Evolutionary conservation across 2,888 invertebrate genomes (phyloP), one percentile per base, ranked within the genome.

Genomic region (Celastrina argiolus): DNA sequence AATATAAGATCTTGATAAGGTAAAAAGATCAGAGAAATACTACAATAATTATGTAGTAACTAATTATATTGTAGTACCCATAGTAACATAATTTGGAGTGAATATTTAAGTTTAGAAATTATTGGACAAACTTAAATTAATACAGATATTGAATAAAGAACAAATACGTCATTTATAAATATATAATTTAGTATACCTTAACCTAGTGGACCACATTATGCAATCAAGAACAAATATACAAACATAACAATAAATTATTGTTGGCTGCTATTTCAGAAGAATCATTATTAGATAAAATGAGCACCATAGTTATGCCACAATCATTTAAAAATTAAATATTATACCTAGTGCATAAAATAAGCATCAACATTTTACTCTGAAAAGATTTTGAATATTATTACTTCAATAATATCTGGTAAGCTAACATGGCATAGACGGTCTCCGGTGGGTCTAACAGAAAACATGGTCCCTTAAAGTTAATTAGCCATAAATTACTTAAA

Each of bases 401-500:
- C 7, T 36, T 3, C 12, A 14, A 26, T 12, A 6, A 26, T 22
- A 26, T 45, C 16, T 16, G 42, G 42, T 42, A 18, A 7, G 31
- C 18, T 5, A 22, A 51, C 22, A 14, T 51, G 51, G 51, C 51
- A 22, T 26, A 51, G 51, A 8, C 42, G n/a, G 34, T 5, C 61
- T 61, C n/a, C 61, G 61, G 61, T 61, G 61, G 61, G 61, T 61
- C 6, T 22, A 66, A 39, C 26, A 8, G 45, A 8, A 42, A 66
- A 42, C 16, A 59, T 66, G 66, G 67, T 42, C 63, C 65, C 66
- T 61, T 67, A 64, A 64, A 56, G 65, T 31, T 36, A 58, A 14
- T 45, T 51, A 36, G 16, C 28, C 28, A 31, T 65, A 51, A 51
- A 34, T 65, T 86, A 91, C 82, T 90, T 90, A 75, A 89, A 89